Evolutionary conservation across 2,888 invertebrate species (phyloP), one percentile per base, ranked within the genome.

Genomic region (Machimus rusticus): DNA sequence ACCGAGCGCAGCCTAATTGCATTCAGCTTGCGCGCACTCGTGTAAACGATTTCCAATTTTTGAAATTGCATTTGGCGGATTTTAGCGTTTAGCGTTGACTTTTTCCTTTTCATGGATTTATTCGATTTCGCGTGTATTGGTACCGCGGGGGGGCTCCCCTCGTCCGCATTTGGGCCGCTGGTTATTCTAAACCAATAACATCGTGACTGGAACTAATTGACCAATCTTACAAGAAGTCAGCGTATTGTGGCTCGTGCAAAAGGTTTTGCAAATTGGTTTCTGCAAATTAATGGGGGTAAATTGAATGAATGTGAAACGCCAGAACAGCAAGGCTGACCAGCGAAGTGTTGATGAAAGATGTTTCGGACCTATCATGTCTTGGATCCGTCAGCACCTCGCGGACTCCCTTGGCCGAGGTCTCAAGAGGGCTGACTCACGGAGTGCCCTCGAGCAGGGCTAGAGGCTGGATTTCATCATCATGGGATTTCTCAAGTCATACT

Each of bases 161-260:
- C 28, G 66, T 19, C 66, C 12, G 66, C 66, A 66, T 66, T 66
- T 28, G 66, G 66, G 19, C 66, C 66, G 66, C 8, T 66, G 57
- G 66, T 37, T 66, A 43, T 81, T 46, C 82, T 84, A 46, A 46
- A 23, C 66, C 39, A 66, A 84, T 84, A 37, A 66, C 34, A 51
- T 84, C 82, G 82, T 84, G 82, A 84, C 82, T 84, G 57, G 66
- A 66, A 37, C 37, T 84, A 84, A 84, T 84, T 84, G 82, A 66
- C 57, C 37, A 84, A 84, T 84, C 82, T 84, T 66, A 66, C 37
- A 81, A 81, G 81, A 66, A 84, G 82, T 66, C 46, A 37, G 82
- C 39, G n/a, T 23, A 66, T 84, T 84, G 82, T 84, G 82, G 37
- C 82, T 84, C 82, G 82, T 84, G 82, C 66, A 43, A 79, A 55